Evolutionary conservation across 2,113 vertebrate species (phyloP).

Genomic region (Nyctibius bracteatus): DNA sequence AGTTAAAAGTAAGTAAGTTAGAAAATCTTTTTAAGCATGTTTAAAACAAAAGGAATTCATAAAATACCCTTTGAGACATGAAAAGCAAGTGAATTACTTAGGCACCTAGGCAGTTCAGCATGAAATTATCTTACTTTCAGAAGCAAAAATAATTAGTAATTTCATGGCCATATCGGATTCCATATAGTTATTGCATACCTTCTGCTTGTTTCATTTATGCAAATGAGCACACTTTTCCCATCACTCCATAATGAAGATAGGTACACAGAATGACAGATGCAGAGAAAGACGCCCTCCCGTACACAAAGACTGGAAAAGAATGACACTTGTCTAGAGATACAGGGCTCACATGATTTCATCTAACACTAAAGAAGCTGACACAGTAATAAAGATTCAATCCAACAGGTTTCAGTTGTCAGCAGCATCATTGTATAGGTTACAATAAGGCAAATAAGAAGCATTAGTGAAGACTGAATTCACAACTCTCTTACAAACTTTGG

Average conservation of each 20-base stretch:
- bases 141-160: not conserved
- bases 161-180: not conserved
- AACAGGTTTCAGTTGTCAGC: not conserved
- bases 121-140: not conserved
- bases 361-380: not conserved
- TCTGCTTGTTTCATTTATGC: not conserved
- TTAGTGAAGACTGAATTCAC: not conserved
- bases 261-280: not conserved
- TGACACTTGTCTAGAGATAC: not conserved
- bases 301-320: not conserved
- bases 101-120: not conserved
- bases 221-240: not conserved
- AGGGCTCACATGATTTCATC: not conserved
- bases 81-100: not conserved
- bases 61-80: not conserved
- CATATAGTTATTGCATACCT: not conserved
- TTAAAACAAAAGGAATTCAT: not conserved
- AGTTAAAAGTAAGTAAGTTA: not conserved
- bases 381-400: not conserved
- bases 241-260: not conserved
- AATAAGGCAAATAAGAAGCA: not conserved
- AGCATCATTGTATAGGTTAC: not conserved
- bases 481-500: not conserved
- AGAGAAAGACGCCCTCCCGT: not conserved
- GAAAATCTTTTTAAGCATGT: not conserved